Evolutionary conservation across 2,113 vertebrate species (phyloP).

Genomic region (Porphyrio hochstetteri): DNA sequence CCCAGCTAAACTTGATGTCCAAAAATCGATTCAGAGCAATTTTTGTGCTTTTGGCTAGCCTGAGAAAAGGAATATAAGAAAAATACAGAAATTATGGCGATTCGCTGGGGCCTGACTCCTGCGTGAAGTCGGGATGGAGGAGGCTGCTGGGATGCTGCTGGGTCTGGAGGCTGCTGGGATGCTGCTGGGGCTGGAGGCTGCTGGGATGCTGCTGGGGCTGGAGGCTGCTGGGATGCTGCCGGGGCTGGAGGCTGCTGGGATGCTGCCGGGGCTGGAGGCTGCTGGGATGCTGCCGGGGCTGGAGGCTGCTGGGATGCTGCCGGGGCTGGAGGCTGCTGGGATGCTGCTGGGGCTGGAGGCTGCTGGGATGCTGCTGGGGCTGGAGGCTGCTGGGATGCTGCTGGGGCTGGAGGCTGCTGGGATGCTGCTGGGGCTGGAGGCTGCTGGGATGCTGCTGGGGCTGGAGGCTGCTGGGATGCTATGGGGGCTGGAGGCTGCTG

Average conservation of each 20-base stretch:
- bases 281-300: too few species aligned
- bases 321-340: too few species aligned
- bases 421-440: neutral
- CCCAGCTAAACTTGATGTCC: constrained; percentile 49
- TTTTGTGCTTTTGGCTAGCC: constrained; percentile 63
- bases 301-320: too few species aligned
- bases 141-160: accelerated
- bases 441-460: accelerated
- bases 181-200: too few species aligned
- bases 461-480: neutral
- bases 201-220: too few species aligned
- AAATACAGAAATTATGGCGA: neutral
- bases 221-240: too few species aligned
- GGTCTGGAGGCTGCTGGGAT: neutral
- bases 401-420: too few species aligned
- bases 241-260: too few species aligned
- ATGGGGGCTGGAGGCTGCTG: accelerated
- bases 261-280: too few species aligned
- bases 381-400: too few species aligned
- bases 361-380: too few species aligned
- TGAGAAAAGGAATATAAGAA: neutral
- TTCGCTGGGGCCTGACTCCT: neutral
- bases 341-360: too few species aligned
- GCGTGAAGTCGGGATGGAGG: accelerated
- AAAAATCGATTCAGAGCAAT: constrained; percentile 49